Evolutionary conservation across 1,140 invertebrate species (phyloP).

Genomic region (Calephelis nemesis): DNA sequence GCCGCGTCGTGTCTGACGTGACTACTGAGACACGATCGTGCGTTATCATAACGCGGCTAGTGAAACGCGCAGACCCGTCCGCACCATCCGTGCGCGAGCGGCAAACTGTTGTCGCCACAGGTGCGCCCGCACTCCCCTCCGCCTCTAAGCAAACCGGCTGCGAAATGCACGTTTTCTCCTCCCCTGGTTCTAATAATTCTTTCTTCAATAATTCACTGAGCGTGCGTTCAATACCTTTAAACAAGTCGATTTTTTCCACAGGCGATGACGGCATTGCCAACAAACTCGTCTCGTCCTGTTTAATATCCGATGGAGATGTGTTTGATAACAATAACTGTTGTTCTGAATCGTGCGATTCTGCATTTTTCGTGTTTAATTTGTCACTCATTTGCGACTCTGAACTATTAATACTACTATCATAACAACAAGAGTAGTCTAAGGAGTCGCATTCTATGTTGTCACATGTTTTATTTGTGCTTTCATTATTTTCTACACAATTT

Average conservation of each 20-base stretch:
- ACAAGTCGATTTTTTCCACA: constrained; percentile 72
- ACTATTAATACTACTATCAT: constrained; percentile 61
- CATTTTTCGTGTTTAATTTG: not conserved
- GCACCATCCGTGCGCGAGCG: constrained; percentile 74
- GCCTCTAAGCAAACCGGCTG: constrained; percentile 71
- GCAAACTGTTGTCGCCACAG: constrained; percentile 73
- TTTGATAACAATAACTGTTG: constrained; percentile 17
- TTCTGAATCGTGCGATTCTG: not conserved
- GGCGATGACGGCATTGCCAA: constrained; percentile 31
- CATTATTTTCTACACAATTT: constrained; percentile 55
- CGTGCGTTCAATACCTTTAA: constrained; percentile 78
- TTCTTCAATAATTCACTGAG: constrained; percentile 78
- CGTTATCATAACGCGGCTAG: constrained; percentile 92
- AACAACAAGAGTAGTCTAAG: constrained; percentile 53
- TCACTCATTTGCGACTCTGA: constrained; percentile 43
- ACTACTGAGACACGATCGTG: constrained; percentile 87
- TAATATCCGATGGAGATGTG: constrained; percentile 46
- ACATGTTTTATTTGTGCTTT: constrained; percentile 44
- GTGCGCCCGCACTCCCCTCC: constrained; percentile 76
- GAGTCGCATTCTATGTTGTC: constrained; percentile 64
- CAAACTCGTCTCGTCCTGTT: constrained; percentile 39
- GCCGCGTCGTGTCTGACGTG: constrained; percentile 85
- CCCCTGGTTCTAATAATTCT: constrained; percentile 72
- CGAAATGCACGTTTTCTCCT: constrained; percentile 74
- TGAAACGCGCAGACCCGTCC: constrained; percentile 85